Percentiles rank a stretch among this genome's conserved stretches.
Conservation (phyloP, 2,888 invertebrate genomes). For the Pycnomerus fuliginosus region DNA sequence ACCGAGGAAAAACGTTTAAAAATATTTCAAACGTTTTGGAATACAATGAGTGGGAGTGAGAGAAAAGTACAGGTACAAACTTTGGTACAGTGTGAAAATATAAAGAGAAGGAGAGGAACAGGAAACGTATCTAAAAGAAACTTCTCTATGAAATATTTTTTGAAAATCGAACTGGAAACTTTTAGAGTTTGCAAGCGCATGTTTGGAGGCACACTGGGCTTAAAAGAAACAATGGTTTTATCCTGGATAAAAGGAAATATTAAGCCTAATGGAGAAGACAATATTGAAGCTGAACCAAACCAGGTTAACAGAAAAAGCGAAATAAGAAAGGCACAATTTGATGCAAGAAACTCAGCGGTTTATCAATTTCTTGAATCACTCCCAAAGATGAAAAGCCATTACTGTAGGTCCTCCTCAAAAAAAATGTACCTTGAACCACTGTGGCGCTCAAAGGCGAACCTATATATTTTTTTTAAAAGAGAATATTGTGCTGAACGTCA, state of each 20-base stretch:
- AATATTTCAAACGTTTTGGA: background rate
- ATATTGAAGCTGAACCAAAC: no score
- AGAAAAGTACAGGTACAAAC: background rate
- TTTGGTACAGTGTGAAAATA: background rate
- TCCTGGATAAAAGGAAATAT: no score
- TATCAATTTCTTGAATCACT: background rate
- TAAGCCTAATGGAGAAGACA: no score
- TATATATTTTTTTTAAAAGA: constrained; percentile 1
- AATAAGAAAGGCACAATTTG: background rate
- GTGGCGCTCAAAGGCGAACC: constrained; percentile 4
- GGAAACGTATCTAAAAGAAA: background rate
- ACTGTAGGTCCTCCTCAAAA: constrained; percentile 3
- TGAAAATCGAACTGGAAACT: background rate
- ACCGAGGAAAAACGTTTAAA: background rate
- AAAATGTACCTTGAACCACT: constrained; percentile 8
- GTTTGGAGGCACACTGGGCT: no score
- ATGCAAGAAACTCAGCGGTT: background rate
- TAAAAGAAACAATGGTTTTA: no score
- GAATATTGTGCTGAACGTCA: background rate
- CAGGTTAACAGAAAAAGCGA: background rate
- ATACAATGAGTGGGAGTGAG: background rate
- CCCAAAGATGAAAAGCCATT: background rate
- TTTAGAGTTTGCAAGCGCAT: no score
- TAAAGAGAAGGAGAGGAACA: background rate
- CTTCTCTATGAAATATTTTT: background rate